Evolutionary conservation across 2,113 vertebrate genomes (phyloP).

Genomic region (Arothron firmamentum): DNA sequence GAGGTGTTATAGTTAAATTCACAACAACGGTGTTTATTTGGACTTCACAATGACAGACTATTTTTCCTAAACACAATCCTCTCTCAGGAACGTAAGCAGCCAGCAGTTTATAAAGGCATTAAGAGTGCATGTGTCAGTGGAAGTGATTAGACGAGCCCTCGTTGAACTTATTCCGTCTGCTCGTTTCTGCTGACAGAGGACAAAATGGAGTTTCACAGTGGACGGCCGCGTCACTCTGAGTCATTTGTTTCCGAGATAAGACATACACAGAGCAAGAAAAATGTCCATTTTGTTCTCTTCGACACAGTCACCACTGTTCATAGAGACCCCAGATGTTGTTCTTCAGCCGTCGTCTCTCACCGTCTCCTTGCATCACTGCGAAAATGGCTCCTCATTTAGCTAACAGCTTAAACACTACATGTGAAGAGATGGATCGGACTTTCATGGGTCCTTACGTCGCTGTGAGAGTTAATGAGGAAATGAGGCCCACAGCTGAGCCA

Average conservation of each 20-base stretch:
- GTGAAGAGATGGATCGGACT: slow-evolving; percentile 51
- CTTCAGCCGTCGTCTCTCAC: slow-evolving; percentile 50
- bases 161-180: slow-evolving; percentile 33
- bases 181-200: slow-evolving; percentile 28
- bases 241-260: slow-evolving; percentile 34
- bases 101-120: slow-evolving; percentile 14
- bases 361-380: slow-evolving; percentile 57
- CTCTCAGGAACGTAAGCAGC: slow-evolving; percentile 10
- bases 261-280: slow-evolving; percentile 28
- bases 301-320: slow-evolving; percentile 43
- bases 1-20: slow-evolving; percentile 6
- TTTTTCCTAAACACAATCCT: slow-evolving; percentile 21
- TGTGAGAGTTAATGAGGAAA: slow-evolving; percentile 54
- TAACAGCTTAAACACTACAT: slow-evolving; percentile 36
- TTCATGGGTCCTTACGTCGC: slow-evolving; percentile 52
- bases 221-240: slow-evolving; percentile 22
- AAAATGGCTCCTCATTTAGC: slow-evolving; percentile 49
- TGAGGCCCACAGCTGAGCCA: slow-evolving; percentile 53
- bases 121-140: not conserved
- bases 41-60: slow-evolving; percentile 3
- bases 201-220: slow-evolving; percentile 24
- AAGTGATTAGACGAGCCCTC: slow-evolving; percentile 11
- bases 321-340: slow-evolving; percentile 60
- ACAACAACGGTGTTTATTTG: slow-evolving; percentile 22
- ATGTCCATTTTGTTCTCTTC: slow-evolving; percentile 35